phyloP scores from a whole-genome alignment of 2,113 vertebrate genomes.

The Pelobates fuscus region DNA sequence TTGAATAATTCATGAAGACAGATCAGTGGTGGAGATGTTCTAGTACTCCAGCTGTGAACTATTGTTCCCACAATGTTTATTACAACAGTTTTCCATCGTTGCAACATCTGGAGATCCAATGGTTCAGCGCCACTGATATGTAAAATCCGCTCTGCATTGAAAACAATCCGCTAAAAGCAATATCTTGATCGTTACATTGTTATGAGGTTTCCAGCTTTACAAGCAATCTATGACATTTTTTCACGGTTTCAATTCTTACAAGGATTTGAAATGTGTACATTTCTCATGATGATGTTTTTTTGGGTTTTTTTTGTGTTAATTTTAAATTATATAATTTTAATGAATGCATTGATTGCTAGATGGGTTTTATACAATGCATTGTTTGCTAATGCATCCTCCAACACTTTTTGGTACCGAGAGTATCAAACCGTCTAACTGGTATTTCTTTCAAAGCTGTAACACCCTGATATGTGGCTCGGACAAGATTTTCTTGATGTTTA shows the following conservation, averaged over 20 bases:
- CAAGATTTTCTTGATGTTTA: too few species aligned
- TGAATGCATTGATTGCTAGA: conserved; percentile 11
- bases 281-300: too few species aligned
- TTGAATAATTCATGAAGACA: neutral
- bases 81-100: too few species aligned
- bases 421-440: too few species aligned
- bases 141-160: conserved; percentile 51
- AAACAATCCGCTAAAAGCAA: conserved; percentile 13
- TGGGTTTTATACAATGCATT: neutral
- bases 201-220: neutral
- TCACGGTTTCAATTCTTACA: conserved; percentile 46
- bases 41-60: neutral
- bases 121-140: conserved; percentile 55
- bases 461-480: too few species aligned
- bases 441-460: too few species aligned
- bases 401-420: too few species aligned
- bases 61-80: too few species aligned
- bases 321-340: conserved; percentile 52
- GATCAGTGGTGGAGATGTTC: conserved; percentile 44
- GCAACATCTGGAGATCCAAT: too few species aligned
- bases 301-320: conserved; percentile 51
- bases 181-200: neutral
- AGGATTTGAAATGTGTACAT: conserved; percentile 7
- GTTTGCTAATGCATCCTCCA: neutral
- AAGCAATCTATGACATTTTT: neutral